Evolutionary conservation across 1,140 invertebrate species (phyloP), one percentile per base, ranked within the genome.

Genomic region (Drosophila saltans): DNA sequence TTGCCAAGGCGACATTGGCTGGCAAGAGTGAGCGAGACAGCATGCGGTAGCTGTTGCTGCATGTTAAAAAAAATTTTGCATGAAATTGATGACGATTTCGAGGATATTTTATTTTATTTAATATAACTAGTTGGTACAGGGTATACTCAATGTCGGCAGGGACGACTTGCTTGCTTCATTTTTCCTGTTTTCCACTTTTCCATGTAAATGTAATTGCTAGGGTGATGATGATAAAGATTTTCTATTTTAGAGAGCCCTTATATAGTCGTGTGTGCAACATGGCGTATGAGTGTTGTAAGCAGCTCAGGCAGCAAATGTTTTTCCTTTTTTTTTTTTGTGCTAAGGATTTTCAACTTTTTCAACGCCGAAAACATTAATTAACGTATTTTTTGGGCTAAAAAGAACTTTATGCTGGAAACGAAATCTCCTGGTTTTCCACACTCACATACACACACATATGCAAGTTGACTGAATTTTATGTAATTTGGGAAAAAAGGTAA

Each of bases 351-450:
- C 21, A 79, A 79, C 65, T 72, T 66, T 77, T 79, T 77, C 41
- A 59, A 21, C 16, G 45, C 21, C 10, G 6, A 59, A 59, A 75
- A 75, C 76, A 75, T 78, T 78, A 78, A 78, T 78, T 78, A 78
- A 78, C 63, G 62, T 59, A 67, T 62, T 77, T 77, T 72, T 65
- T 64, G 57, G 16, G 33, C 33, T 3, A 52, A 59, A 59, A 59
- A 28, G 33, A 59, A 59, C 33, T 59, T 59, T 59, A 39, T 24
- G 4, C n/a, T 58, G 11, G 30, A 39, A 5, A 30, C 0, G 2
- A 16, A 16, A 16, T 16, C 16, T 16, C 16, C 16, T 0, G 28
- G 0, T 24, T 10, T 10, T 24, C 45, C 21, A 21, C 36, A 33
- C 48, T 62, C 43, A 59, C 41, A 11, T 66, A 61, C 65, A 76